Percentiles rank a stretch among this genome's conserved stretches.
Evolutionary conservation across 1,140 invertebrate species (phyloP).

Genomic region (Tenebrio molitor): DNA sequence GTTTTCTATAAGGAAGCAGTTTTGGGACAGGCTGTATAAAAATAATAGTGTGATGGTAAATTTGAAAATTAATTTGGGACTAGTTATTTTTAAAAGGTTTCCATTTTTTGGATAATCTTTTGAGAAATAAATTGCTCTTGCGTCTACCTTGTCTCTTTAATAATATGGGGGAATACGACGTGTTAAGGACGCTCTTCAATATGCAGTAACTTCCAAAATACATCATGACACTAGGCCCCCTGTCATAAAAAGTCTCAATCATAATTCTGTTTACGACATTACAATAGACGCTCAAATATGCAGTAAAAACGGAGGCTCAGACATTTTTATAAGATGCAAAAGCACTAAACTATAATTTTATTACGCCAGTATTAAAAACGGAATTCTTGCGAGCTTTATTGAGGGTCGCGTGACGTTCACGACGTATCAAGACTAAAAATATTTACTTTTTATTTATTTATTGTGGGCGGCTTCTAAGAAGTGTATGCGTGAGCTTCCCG

Average conservation of each 20-base stretch:
- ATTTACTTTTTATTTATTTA: slow-evolving; percentile 36
- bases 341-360: slow-evolving; percentile 28
- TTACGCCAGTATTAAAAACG: slow-evolving; percentile 18
- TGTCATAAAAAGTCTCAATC: slow-evolving; percentile 18
- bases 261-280: slow-evolving; percentile 25
- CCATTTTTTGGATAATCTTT: no score
- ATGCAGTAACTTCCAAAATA: not conserved
- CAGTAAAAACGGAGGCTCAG: not conserved
- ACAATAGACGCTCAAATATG: slow-evolving; percentile 1
- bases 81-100: no score
- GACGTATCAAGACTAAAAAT: slow-evolving; percentile 24
- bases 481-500: slow-evolving; percentile 11
- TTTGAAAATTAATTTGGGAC: no score
- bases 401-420: slow-evolving; percentile 15
- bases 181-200: slow-evolving; percentile 7
- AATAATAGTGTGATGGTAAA: no score
- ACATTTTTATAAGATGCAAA: slow-evolving; percentile 32
- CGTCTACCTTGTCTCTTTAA: no score
- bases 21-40: no score
- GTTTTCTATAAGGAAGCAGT: no score
- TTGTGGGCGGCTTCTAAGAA: slow-evolving; percentile 17
- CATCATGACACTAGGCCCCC: not conserved
- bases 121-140: no score
- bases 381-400: slow-evolving; percentile 28
- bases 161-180: not conserved